A percentile compares a stretch with the other conserved stretches of the same genome.
phyloP scores from a whole-genome alignment of 2,888 invertebrate genomes.

The Amiota minor region DNA sequence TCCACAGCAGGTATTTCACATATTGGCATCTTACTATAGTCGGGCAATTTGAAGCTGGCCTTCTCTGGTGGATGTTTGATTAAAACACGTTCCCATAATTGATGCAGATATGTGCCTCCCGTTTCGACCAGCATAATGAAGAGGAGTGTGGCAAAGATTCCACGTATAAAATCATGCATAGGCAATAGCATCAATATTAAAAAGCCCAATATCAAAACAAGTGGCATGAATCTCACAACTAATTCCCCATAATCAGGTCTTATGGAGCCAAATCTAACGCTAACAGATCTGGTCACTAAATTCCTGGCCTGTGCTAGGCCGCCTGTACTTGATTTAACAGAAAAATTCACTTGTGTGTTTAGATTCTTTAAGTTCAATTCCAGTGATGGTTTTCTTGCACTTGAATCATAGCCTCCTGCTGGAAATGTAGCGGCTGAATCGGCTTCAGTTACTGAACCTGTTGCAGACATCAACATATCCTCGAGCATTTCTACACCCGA shows the following conservation, averaged over 20 bases:
- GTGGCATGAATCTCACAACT: conserved; percentile 27
- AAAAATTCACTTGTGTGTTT: neutral
- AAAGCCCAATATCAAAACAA: conserved; percentile 42
- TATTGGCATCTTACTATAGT: conserved; percentile 71
- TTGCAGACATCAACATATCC: conserved; percentile 68
- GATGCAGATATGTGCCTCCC: conserved; percentile 48
- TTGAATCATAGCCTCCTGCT: neutral
- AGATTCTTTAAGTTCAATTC: conserved; percentile 45
- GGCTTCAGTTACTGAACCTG: neutral
- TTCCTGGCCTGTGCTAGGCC: neutral
- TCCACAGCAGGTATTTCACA: conserved; percentile 77
- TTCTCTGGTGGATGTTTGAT: conserved; percentile 61
- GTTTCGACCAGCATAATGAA: conserved; percentile 60
- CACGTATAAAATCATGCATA: conserved; percentile 69
- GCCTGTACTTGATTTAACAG: neutral
- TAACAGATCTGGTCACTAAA: too few species aligned
- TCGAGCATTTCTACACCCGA: conserved; percentile 73
- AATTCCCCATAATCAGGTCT: conserved; percentile 31
- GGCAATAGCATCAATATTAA: conserved; percentile 58
- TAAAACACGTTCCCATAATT: conserved; percentile 49
- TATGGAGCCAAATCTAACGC: too few species aligned
- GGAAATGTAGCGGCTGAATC: neutral
- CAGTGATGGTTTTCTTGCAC: conserved; percentile 37
- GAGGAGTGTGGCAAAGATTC: conserved; percentile 66
- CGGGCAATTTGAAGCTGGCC: conserved; percentile 64